Conservation (phyloP, 2,113 vertebrate genomes). For the Tylochromis polylepis region DNA sequence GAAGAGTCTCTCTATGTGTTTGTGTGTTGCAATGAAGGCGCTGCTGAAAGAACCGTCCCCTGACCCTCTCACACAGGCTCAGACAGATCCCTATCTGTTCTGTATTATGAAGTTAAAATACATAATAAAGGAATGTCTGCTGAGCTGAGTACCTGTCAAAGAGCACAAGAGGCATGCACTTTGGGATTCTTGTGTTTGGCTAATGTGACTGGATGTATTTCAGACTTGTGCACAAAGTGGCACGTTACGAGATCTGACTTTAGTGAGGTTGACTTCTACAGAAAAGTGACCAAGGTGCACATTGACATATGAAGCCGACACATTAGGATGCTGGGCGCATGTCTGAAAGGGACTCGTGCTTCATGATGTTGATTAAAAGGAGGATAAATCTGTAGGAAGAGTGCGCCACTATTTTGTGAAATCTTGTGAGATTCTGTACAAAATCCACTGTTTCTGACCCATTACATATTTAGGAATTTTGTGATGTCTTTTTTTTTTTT, state of each 20-base stretch:
- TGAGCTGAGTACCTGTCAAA: not conserved
- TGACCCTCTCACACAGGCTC: not conserved
- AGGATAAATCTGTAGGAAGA: conserved; percentile 6
- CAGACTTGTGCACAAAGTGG: not conserved
- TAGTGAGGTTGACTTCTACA: not conserved
- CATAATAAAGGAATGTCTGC: not conserved
- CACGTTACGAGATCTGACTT: not conserved
- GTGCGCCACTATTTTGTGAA: conserved; percentile 26
- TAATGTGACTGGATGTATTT: not conserved
- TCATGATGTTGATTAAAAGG: conserved; percentile 5
- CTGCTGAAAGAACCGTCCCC: not conserved
- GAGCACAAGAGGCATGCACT: not conserved
- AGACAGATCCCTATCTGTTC: not conserved
- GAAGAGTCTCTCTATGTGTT: not conserved
- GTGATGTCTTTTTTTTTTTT: not conserved
- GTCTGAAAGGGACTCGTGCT: not conserved
- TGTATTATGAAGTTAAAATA: not conserved
- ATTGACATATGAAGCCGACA: no score
- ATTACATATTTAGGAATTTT: not conserved
- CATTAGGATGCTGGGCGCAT: not conserved
- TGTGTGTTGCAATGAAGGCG: not conserved
- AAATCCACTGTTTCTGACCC: conserved; percentile 16
- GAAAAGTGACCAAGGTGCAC: not conserved
- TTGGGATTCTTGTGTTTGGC: not conserved
- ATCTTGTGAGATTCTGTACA: conserved; percentile 39